Base-by-base conservation (phyloP, 2,888 invertebrate genomes). In the Brachylomia viminalis region DNA sequence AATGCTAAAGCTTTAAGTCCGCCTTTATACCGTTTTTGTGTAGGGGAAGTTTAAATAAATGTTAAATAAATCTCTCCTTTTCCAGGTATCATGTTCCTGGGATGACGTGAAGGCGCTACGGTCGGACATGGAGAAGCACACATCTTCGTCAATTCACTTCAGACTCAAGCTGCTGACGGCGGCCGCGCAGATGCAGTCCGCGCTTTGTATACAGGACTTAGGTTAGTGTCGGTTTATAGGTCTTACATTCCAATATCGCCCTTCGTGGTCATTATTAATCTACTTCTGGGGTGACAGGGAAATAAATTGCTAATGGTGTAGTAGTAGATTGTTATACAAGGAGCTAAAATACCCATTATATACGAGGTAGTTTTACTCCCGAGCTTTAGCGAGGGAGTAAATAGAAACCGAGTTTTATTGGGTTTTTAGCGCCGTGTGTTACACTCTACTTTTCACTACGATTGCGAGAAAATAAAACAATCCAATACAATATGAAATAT, bases 71-170 rank as follows among this genome's bases (percentile, higher is more conserved):
- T 33, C 23, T 33, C 11, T 23, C 30, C 27, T 61, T 2, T 76
- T 88, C 2, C 90, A 98, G 98, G 98, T 99, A 56, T 98, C 99
- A 0, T 99, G 99, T 93, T 98, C 99, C 0, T 99, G 99, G 99
- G 99, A 99, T 89, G 99, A 99, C 92, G 98, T 99, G 13, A 99
- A 99, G 91, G 97, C 98, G 5, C 96, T 99, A 2, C 97, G 98
- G n/a, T 97, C 98, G 42, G 99, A 99, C 91, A 99, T 99, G 98
- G 99, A 99, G 92, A 98, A 99, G 90, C 98, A 98, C 92, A 97
- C 98, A 3, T 98, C 98, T 23, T 99, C 99, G 0, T 98, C 99
- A 3, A 98, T 98, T 58, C 99, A 99, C 93, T 99, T 99, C 94
- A 97, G 99, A 77, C 98, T 98, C 86, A 99, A 99, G 94, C 97